phyloP scores from a whole-genome alignment of 2,888 invertebrate species.

The Himalopsyche anomala region DNA sequence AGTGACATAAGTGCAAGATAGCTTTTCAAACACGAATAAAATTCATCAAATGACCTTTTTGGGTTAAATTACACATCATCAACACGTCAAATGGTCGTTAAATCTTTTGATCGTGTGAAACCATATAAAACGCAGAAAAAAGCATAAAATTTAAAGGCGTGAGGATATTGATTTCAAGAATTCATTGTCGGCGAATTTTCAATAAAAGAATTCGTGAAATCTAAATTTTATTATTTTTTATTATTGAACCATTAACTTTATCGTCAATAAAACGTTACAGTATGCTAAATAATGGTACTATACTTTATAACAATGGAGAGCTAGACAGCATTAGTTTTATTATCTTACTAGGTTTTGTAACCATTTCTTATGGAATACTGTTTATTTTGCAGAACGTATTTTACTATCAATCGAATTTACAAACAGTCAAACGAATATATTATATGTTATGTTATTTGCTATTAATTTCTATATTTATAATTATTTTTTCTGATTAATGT shows the following conservation, averaged over 20 bases:
- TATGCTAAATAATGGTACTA: no score
- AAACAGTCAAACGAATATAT: no score
- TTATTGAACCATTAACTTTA: slow-evolving; percentile 14
- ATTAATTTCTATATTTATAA: no score
- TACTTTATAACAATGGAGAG: no score
- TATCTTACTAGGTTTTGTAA: no score
- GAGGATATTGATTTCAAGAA: slow-evolving; percentile 27
- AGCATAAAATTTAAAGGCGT: slow-evolving; percentile 11
- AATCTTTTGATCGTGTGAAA: slow-evolving; percentile 11
- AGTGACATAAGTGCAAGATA: background rate
- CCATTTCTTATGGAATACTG: no score
- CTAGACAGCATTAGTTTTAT: no score
- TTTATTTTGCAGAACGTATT: no score
- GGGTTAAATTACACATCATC: slow-evolving; percentile 14
- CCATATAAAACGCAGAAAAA: background rate
- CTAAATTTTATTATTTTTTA: slow-evolving; percentile 7
- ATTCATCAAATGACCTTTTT: background rate
- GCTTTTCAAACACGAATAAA: background rate
- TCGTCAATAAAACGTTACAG: background rate
- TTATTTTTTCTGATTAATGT: no score
- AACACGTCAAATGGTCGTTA: slow-evolving; percentile 38
- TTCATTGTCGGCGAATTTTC: slow-evolving; percentile 14
- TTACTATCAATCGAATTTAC: no score
- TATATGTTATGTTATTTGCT: no score
- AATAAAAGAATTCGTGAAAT: background rate